These are phyloP conservation scores for Agonopterix alstromeriana DNA, from an alignment of 2,888 invertebrate genomes.

Conservation along the genomic window DNA sequence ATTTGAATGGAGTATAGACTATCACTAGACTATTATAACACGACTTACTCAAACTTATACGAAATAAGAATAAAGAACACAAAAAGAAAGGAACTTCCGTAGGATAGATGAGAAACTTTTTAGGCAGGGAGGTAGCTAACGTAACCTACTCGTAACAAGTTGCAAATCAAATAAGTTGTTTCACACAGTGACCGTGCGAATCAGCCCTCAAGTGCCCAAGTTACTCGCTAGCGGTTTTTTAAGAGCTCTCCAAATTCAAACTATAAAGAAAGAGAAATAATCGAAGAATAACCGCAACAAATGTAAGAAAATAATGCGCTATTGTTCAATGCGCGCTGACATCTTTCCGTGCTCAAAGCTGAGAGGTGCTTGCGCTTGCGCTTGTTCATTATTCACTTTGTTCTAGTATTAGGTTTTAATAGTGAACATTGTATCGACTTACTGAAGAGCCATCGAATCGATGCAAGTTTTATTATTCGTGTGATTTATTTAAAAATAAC, in stretches of 20 bases:
- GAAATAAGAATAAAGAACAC: too few species aligned
- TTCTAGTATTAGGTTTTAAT: conserved; percentile 29
- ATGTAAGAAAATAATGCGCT: conserved; percentile 61
- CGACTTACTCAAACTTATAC: too few species aligned
- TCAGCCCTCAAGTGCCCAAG: conserved; percentile 21
- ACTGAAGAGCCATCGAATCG: conserved; percentile 37
- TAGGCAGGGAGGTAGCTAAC: neutral
- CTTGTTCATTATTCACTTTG: conserved; percentile 58
- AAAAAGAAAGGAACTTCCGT: too few species aligned
- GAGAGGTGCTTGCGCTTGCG: conserved; percentile 40
- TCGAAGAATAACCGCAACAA: conserved; percentile 59
- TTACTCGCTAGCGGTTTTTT: conserved; percentile 24
- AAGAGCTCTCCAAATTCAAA: conserved; percentile 37
- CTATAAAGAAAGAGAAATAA: conserved; percentile 41
- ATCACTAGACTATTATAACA: too few species aligned
- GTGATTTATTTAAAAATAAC: conserved; percentile 21
- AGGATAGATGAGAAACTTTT: too few species aligned
- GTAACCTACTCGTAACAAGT: neutral
- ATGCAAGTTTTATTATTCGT: conserved; percentile 37
- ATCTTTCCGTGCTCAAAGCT: conserved; percentile 59
- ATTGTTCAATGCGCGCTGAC: conserved; percentile 49
- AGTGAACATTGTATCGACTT: conserved; percentile 24
- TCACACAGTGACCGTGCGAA: conserved; percentile 38
- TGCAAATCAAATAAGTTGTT: conserved; percentile 3
- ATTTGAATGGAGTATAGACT: too few species aligned